Percentiles rank a stretch among this genome's conserved stretches.
These are phyloP conservation scores for Virgularia gustaviana DNA, from an alignment of 92 coral and sea anemone species.

Conservation along the genomic window DNA sequence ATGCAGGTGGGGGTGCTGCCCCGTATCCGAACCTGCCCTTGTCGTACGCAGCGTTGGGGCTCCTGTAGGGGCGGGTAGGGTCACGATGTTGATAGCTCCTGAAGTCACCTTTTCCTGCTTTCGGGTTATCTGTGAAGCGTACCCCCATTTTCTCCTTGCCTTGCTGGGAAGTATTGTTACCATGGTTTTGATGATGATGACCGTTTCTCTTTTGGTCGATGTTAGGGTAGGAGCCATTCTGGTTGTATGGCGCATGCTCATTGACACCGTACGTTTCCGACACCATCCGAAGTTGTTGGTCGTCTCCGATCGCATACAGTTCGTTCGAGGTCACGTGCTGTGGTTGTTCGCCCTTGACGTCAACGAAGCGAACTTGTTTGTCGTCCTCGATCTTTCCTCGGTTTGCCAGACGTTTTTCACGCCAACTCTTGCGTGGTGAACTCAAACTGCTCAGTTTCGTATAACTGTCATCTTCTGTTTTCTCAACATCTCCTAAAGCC, in stretches of 20 bases:
- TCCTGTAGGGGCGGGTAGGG: constrained; percentile 11
- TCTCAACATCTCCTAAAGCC: constrained; percentile 22
- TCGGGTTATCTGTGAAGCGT: background rate
- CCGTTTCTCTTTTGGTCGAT: too few species aligned
- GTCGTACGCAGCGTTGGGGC: constrained; percentile 13
- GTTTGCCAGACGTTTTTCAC: constrained; percentile 13
- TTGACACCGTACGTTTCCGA: too few species aligned
- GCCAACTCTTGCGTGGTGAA: constrained; percentile 12
- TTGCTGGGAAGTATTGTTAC: background rate
- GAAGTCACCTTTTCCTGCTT: background rate
- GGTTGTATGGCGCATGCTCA: background rate
- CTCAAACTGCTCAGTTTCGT: background rate
- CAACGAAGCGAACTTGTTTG: background rate
- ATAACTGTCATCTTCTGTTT: constrained; percentile 6
- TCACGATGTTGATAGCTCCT: constrained; percentile 15
- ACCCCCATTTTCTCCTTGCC: background rate
- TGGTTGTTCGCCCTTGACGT: background rate
- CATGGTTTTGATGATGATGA: too few species aligned
- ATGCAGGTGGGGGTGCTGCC: background rate
- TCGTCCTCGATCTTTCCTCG: background rate
- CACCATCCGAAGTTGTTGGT: too few species aligned
- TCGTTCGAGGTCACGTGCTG: background rate
- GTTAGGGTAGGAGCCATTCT: background rate
- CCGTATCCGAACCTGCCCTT: constrained; percentile 13
- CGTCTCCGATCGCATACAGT: too few species aligned